Evolutionary conservation across 2,888 invertebrate species (phyloP).

Genomic region (Acrocera orbiculus): DNA sequence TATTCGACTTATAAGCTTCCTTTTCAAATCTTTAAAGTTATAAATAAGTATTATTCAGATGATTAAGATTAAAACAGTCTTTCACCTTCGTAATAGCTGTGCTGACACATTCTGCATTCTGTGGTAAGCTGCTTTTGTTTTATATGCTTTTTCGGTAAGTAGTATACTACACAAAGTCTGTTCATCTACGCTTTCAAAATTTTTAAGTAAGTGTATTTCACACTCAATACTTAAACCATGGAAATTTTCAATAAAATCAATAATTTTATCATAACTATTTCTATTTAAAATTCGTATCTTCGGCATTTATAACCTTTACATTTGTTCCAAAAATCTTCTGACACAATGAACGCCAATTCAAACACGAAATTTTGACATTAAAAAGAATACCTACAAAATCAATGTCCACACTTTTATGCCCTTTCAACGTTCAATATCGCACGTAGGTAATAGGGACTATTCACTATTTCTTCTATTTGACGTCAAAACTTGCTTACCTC

Average conservation of each 20-base stretch:
- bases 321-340: no score
- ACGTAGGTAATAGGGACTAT: no score
- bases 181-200: conserved; percentile 38
- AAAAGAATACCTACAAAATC: no score
- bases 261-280: conserved; percentile 16
- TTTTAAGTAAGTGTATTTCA: conserved; percentile 38
- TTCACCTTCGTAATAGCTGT: background rate
- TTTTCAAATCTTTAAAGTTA: background rate
- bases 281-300: conserved; percentile 19
- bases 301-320: no score
- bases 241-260: conserved; percentile 36
- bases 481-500: no score
- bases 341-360: no score
- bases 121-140: conserved; percentile 43
- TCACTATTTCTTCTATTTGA: no score
- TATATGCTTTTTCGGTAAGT: conserved; percentile 43
- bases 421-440: no score
- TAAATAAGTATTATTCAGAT: no score
- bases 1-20: background rate
- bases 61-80: no score
- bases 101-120: conserved; percentile 34
- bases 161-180: conserved; percentile 53
- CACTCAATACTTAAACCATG: conserved; percentile 41
- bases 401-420: no score
- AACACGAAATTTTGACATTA: no score